Conservation (phyloP, 2,113 vertebrate species). For the Hydropotes inermis region DNA sequence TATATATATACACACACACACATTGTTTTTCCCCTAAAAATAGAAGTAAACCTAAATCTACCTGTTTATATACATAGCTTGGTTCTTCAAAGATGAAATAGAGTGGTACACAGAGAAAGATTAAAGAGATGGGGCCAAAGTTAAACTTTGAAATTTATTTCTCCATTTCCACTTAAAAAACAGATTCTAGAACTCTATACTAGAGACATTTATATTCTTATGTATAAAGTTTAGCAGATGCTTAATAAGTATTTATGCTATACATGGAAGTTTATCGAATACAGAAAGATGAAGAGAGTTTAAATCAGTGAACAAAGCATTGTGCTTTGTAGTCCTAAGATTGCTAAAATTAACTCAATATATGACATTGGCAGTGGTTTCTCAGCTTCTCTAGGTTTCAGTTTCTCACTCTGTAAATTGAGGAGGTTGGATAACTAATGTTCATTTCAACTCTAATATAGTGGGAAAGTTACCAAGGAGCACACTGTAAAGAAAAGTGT, state of each 20-base stretch:
- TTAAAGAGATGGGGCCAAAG: neutral
- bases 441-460: slow-evolving; percentile 31
- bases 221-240: neutral
- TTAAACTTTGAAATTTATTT: neutral
- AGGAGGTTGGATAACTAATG: neutral
- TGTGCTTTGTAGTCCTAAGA: neutral
- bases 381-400: neutral
- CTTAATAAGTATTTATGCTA: neutral
- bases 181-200: neutral
- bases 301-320: neutral
- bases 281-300: neutral
- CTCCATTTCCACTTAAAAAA: neutral
- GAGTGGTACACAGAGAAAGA: neutral
- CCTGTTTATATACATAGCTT: neutral
- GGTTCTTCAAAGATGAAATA: neutral
- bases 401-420: slow-evolving; percentile 5
- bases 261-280: neutral
- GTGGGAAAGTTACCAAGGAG: slow-evolving; percentile 19
- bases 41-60: neutral
- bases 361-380: neutral
- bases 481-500: neutral
- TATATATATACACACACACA: too few species aligned
- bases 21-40: neutral
- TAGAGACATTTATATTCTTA: neutral
- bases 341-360: neutral